Evolutionary conservation across 2,888 invertebrate genomes (phyloP).

Genomic region (Macrophya alboannulata): DNA sequence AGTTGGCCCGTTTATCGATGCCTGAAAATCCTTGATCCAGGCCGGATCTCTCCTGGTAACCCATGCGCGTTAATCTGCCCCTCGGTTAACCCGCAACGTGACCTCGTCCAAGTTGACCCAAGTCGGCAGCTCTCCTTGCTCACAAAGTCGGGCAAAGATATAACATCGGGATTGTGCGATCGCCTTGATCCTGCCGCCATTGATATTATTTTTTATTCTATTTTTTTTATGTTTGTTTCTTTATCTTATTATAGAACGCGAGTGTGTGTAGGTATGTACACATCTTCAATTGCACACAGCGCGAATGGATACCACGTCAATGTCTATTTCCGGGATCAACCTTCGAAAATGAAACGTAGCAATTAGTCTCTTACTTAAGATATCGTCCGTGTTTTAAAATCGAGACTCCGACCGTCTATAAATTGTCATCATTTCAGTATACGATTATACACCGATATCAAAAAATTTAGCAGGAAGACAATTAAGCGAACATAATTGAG

Average conservation of each 20-base stretch:
- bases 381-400: not conserved
- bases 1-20: not conserved
- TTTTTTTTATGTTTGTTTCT: not conserved
- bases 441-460: not conserved
- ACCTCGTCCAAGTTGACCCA: slow-evolving; percentile 51
- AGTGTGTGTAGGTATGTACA: not conserved
- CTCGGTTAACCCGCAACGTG: slow-evolving; percentile 48
- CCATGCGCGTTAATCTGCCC: slow-evolving; percentile 35
- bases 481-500: not conserved
- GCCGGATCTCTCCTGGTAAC: slow-evolving; percentile 42
- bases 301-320: not conserved
- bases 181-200: slow-evolving; percentile 41
- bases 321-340: slow-evolving; percentile 18
- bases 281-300: not conserved
- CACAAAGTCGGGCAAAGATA: slow-evolving; percentile 39
- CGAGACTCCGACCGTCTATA: not conserved
- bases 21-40: slow-evolving; percentile 46
- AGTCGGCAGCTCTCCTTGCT: slow-evolving; percentile 28
- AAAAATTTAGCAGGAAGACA: not conserved
- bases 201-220: not conserved
- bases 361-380: not conserved
- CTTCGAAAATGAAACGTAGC: slow-evolving; percentile 35
- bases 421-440: not conserved
- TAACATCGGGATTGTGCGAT: not conserved
- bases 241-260: not conserved